These are phyloP conservation scores for Chiloscyllium punctatum DNA, from an alignment of 2,797 vertebrate species.

Conservation along the genomic window DNA sequence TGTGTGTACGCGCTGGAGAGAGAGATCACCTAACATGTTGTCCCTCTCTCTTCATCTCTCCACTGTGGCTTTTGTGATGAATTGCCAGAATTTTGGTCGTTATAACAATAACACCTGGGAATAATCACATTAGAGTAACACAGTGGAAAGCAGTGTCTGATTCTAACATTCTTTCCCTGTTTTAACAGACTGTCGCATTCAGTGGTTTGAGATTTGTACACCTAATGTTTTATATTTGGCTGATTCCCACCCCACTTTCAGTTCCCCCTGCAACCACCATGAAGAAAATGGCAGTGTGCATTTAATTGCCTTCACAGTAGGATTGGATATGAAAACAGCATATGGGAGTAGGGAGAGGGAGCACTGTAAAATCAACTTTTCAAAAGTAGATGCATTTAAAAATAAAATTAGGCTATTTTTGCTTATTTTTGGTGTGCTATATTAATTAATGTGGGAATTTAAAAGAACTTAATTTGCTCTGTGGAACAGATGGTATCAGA, in stretches of 20 bases:
- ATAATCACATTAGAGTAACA: slow-evolving; percentile 67
- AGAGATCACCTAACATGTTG: neutral
- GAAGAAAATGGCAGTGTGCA: slow-evolving; percentile 49
- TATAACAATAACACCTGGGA: slow-evolving; percentile 60
- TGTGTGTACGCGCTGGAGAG: no score
- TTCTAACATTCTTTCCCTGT: slow-evolving; percentile 62
- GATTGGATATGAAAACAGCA: neutral
- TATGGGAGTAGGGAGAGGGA: neutral
- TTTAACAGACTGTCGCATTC: slow-evolving; percentile 62
- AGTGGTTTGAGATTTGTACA: slow-evolving; percentile 61
- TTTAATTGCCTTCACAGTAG: slow-evolving; percentile 37
- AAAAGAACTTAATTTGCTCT: neutral
- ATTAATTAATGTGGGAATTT: neutral
- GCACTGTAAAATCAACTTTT: neutral
- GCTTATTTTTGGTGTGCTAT: neutral
- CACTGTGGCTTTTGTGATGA: slow-evolving; percentile 49
- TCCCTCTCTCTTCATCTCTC: neutral
- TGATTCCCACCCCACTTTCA: slow-evolving; percentile 48
- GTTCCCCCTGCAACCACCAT: slow-evolving; percentile 40
- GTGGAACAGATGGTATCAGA: slow-evolving; percentile 23
- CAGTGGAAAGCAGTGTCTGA: slow-evolving; percentile 59
- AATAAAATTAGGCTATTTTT: neutral
- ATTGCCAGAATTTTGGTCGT: slow-evolving; percentile 58
- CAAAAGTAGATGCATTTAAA: neutral
- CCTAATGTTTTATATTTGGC: slow-evolving; percentile 47